Conservation (phyloP, 1,140 invertebrate genomes). For the Sipha flava region DNA sequence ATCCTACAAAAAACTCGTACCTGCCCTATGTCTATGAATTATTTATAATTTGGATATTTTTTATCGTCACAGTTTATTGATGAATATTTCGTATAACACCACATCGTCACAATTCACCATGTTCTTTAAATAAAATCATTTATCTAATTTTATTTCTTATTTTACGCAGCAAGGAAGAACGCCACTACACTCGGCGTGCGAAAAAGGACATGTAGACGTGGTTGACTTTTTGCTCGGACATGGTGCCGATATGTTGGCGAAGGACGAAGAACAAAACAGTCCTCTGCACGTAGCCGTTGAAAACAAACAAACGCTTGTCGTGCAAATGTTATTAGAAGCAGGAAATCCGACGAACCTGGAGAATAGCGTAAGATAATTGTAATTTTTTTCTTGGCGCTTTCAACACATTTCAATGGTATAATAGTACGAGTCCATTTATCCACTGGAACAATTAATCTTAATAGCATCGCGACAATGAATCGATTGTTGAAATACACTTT, state of each 20-base stretch:
- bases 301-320: conserved; percentile 65
- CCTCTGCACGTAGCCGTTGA: conserved; percentile 72
- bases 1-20: too few species aligned
- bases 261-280: conserved; percentile 68
- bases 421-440: too few species aligned
- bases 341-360: conserved; percentile 52
- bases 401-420: too few species aligned
- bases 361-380: conserved; percentile 46
- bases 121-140: too few species aligned
- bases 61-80: background rate
- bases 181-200: conserved; percentile 63
- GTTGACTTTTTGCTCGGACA: conserved; percentile 55
- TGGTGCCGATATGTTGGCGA: conserved; percentile 48
- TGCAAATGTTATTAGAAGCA: conserved; percentile 56
- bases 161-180: conserved; percentile 52
- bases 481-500: too few species aligned
- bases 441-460: too few species aligned
- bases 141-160: background rate
- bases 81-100: too few species aligned
- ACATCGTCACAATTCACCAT: too few species aligned
- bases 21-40: background rate
- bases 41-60: background rate
- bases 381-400: too few species aligned
- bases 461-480: too few species aligned
- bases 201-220: conserved; percentile 59